A percentile compares a stretch with the other conserved stretches of the same genome.
phyloP scores from a whole-genome alignment of 2,888 invertebrate species.

The Oxycera nigricornis region DNA sequence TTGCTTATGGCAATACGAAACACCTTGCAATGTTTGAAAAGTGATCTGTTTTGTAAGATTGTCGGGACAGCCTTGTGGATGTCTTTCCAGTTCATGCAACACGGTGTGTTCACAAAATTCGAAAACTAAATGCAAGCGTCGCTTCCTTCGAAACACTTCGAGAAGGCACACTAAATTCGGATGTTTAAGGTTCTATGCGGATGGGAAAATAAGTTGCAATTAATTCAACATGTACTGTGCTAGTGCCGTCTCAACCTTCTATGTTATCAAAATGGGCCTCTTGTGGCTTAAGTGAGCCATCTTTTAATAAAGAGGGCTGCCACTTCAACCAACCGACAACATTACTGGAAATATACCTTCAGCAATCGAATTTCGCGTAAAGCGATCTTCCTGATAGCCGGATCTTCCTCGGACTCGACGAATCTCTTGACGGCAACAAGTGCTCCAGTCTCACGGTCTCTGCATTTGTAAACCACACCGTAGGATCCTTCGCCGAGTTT shows the following conservation, averaged over 20 bases:
- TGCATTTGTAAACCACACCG: slow-evolving; percentile 95
- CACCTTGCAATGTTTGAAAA: slow-evolving; percentile 94
- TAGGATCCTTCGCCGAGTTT: slow-evolving; percentile 96
- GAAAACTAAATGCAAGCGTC: slow-evolving; percentile 96
- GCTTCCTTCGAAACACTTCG: slow-evolving; percentile 95
- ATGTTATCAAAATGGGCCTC: too few species aligned
- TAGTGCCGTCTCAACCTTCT: too few species aligned
- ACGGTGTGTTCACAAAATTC: slow-evolving; percentile 98
- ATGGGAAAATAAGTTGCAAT: too few species aligned
- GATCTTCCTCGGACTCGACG: slow-evolving; percentile 96
- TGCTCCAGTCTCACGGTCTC: slow-evolving; percentile 92
- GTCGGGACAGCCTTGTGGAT: slow-evolving; percentile 93
- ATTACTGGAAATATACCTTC: slow-evolving; percentile 70
- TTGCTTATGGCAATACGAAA: slow-evolving; percentile 96
- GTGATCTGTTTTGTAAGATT: slow-evolving; percentile 88
- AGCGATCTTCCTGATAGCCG: slow-evolving; percentile 94
- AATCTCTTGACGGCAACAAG: slow-evolving; percentile 97
- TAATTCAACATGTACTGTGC: too few species aligned
- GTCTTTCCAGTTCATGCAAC: slow-evolving; percentile 92
- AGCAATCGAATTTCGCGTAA: slow-evolving; percentile 92
- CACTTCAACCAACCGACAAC: too few species aligned
- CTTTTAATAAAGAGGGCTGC: too few species aligned
- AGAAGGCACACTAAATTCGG: slow-evolving; percentile 96
- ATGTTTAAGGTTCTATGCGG: slow-evolving; percentile 93
- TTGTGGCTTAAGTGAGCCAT: too few species aligned